These are phyloP conservation scores for Pristionchus japonicus DNA, from an alignment of 2,888 invertebrate species.

Conservation along the genomic window DNA sequence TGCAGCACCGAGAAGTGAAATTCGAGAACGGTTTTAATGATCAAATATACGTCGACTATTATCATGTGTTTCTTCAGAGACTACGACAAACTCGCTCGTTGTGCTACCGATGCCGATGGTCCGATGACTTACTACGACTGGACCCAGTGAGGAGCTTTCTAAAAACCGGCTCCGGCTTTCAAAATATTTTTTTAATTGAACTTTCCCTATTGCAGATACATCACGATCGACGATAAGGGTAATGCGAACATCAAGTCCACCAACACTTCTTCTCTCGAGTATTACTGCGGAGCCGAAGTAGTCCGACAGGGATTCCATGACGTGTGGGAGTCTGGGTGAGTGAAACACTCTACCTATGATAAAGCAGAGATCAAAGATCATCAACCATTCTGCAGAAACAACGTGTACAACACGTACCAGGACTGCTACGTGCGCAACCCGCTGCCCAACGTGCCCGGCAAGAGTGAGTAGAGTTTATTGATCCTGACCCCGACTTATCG, in stretches of 20 bases:
- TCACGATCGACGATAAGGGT: constrained; percentile 21
- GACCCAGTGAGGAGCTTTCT: neutral
- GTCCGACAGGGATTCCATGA: constrained; percentile 40
- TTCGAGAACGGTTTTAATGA: too few relatives aligned
- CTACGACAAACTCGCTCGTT: constrained; percentile 39
- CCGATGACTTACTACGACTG: constrained; percentile 42
- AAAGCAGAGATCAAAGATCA: neutral
- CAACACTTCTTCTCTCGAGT: constrained; percentile 10
- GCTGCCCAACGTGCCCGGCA: constrained; percentile 15
- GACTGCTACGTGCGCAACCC: constrained; percentile 66
- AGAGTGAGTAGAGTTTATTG: constrained; percentile 12
- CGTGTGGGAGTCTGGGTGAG: constrained; percentile 42
- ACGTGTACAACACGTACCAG: constrained; percentile 68
- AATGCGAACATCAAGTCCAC: neutral
- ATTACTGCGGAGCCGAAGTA: constrained; percentile 35
- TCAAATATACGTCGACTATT: too few relatives aligned
- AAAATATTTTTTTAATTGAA: too few relatives aligned
- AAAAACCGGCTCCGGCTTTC: neutral
- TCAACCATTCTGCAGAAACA: constrained; percentile 50
- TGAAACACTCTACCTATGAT: neutral
- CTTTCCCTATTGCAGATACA: constrained; percentile 33
- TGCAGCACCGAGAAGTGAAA: too few relatives aligned
- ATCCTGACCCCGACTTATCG: too few relatives aligned
- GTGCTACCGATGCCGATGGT: neutral
- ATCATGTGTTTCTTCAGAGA: constrained; percentile 25